Evolutionary conservation across 2,113 vertebrate species (phyloP).

Genomic region (Sander vitreus): DNA sequence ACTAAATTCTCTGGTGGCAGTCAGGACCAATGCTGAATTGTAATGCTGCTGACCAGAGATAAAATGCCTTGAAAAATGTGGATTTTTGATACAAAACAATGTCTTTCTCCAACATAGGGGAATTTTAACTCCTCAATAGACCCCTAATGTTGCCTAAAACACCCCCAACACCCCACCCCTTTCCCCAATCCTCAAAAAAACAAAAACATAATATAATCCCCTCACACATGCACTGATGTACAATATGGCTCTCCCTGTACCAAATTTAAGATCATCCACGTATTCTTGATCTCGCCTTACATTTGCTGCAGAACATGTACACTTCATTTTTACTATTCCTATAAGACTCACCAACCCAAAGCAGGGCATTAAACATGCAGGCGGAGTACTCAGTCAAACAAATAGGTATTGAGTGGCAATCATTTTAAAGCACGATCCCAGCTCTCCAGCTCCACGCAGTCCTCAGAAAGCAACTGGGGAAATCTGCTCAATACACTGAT

Average conservation of each 20-base stretch:
- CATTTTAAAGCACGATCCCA: constrained; percentile 44
- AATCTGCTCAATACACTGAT: constrained; percentile 24
- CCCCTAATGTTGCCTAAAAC: not conserved
- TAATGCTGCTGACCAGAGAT: not conserved
- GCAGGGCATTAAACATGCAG: constrained; percentile 55
- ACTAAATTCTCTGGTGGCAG: not conserved
- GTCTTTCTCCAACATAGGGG: not conserved
- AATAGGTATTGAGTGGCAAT: constrained; percentile 58
- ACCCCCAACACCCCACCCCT: no score
- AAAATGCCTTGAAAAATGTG: no score
- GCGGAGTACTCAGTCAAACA: constrained; percentile 50
- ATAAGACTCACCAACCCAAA: constrained; percentile 21
- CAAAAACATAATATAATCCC: not conserved
- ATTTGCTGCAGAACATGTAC: constrained; percentile 47
- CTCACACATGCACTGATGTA: not conserved
- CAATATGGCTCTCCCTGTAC: not conserved
- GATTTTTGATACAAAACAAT: not conserved
- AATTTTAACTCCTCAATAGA: not conserved
- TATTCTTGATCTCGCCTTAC: constrained; percentile 37
- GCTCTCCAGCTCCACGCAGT: constrained; percentile 17
- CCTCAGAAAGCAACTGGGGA: constrained; percentile 28
- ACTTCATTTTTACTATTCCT: constrained; percentile 71
- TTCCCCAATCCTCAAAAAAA: not conserved
- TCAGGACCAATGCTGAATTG: not conserved
- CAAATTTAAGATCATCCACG: not conserved